Conservation (phyloP, 2,797 vertebrate genomes). For the Rallus crepitans region DNA sequence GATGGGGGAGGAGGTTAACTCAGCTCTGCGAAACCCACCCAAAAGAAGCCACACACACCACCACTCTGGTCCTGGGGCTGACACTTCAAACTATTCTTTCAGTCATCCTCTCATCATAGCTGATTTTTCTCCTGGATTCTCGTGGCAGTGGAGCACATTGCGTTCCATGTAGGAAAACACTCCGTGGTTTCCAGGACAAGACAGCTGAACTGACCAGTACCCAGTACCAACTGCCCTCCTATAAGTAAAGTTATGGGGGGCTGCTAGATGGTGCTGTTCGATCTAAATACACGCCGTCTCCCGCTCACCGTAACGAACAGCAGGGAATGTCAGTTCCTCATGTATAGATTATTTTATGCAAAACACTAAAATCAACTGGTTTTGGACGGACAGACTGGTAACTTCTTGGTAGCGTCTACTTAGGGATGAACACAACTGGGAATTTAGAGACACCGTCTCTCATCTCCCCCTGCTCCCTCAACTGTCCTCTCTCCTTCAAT, state of each 20-base stretch:
- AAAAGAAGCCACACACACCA: fast-evolving
- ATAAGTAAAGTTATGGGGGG: slow-evolving; percentile 60
- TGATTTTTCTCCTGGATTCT: not conserved
- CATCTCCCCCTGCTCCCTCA: too few species aligned
- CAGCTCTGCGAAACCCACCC: not conserved
- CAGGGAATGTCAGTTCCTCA: slow-evolving; percentile 41
- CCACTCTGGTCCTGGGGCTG: not conserved
- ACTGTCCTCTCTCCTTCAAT: not conserved
- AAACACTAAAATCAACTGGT: slow-evolving; percentile 36
- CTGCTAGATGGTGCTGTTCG: slow-evolving; percentile 85
- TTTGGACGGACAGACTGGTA: not conserved
- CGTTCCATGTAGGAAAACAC: not conserved
- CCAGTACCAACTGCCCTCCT: slow-evolving; percentile 51
- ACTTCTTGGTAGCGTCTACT: not conserved
- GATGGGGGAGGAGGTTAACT: not conserved
- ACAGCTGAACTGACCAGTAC: slow-evolving; percentile 24
- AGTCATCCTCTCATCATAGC: fast-evolving
- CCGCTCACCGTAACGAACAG: slow-evolving; percentile 44
- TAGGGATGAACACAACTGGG: not conserved
- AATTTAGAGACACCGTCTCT: not conserved
- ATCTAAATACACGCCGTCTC: slow-evolving; percentile 71
- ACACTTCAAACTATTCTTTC: not conserved
- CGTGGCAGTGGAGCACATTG: not conserved
- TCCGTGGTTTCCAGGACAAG: not conserved
- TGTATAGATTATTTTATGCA: slow-evolving; percentile 3